Evolutionary conservation across 1,140 invertebrate species (phyloP).

Genomic region (Apis florea): DNA sequence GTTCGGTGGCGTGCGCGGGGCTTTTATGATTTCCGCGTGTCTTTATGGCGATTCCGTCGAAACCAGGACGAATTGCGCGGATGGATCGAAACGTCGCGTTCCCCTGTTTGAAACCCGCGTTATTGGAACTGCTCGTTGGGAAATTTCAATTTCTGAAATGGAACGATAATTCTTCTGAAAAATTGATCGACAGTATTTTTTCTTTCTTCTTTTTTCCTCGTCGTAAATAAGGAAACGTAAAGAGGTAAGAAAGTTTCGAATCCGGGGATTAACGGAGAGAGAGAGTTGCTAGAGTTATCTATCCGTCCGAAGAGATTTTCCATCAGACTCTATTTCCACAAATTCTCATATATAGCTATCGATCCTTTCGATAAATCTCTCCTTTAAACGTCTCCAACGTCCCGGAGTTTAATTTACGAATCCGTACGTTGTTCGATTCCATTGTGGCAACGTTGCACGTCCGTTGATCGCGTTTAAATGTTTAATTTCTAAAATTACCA

Average conservation of each 20-base stretch:
- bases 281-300: not conserved
- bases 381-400: conserved; percentile 11
- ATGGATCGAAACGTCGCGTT: not conserved
- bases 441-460: not conserved
- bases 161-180: not conserved
- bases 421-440: conserved; percentile 7
- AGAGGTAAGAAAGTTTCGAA: not conserved
- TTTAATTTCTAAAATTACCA: not conserved
- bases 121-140: not conserved
- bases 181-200: too few relatives aligned
- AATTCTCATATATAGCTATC: conserved; percentile 24
- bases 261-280: not conserved
- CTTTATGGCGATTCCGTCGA: conserved; percentile 25
- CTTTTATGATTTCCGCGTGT: conserved; percentile 30
- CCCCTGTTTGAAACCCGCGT: not conserved
- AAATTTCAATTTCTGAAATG: not conserved
- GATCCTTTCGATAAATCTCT: conserved; percentile 13
- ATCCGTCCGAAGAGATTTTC: conserved; percentile 6
- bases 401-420: conserved; percentile 27
- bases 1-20: not conserved
- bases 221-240: too few relatives aligned
- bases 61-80: conserved; percentile 27
- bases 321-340: conserved; percentile 3
- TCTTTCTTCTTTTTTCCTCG: too few relatives aligned
- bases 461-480: not conserved